phyloP scores from a whole-genome alignment of 2,888 invertebrate genomes.

The Aethes cnicana region DNA sequence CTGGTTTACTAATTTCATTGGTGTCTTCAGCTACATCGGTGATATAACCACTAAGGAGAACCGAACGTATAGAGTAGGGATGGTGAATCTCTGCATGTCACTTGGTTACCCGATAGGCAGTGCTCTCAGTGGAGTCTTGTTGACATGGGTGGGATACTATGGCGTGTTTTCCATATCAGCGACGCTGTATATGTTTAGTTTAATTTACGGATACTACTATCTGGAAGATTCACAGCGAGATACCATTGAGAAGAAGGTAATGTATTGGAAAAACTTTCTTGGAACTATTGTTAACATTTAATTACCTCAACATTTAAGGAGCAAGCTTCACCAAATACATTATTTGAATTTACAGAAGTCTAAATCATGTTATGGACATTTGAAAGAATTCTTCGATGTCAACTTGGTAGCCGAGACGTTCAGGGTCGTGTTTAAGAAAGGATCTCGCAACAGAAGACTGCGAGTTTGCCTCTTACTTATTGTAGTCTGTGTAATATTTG shows the following conservation, averaged over 20 bases:
- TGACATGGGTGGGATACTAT: conserved; percentile 88
- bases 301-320: too few relatives aligned
- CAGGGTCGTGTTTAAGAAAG: conserved; percentile 88
- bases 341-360: conserved; percentile 44
- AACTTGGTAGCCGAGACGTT: conserved; percentile 89
- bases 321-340: too few relatives aligned
- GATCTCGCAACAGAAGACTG: conserved; percentile 86
- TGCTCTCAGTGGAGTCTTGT: conserved; percentile 90
- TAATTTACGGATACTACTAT: conserved; percentile 87
- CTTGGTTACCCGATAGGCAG: conserved; percentile 93
- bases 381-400: conserved; percentile 88
- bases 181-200: conserved; percentile 86
- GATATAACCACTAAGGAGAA: conserved; percentile 91
- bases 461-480: conserved; percentile 89
- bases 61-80: conserved; percentile 91
- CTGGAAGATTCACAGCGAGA: conserved; percentile 84
- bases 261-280: too few relatives aligned
- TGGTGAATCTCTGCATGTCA: conserved; percentile 93
- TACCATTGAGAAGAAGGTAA: conserved; percentile 49
- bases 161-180: conserved; percentile 90
- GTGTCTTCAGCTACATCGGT: conserved; percentile 93
- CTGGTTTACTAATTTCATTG: conserved; percentile 94
- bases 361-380: conserved; percentile 47
- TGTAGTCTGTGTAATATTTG: conserved; percentile 91
- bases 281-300: not conserved